A percentile compares a stretch with the other conserved stretches of the same genome.
phyloP scores from a whole-genome alignment of 2,797 vertebrate species.

The Lacerta viridis region DNA sequence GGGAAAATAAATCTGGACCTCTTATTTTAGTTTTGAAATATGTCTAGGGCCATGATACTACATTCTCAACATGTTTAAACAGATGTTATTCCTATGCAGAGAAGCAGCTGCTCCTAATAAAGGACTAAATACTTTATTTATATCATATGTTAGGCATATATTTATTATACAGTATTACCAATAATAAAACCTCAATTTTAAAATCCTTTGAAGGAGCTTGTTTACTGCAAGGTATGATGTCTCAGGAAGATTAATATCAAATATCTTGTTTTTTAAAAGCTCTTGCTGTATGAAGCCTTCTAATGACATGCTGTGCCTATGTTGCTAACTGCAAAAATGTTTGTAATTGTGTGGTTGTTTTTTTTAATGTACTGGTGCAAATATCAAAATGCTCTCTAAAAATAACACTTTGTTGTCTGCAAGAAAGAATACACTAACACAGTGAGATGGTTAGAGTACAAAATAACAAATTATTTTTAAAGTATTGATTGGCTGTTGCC shows the following conservation, averaged over 20 bases:
- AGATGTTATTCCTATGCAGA: not conserved
- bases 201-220: not conserved
- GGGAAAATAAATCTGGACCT: not conserved
- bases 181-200: constrained; percentile 9
- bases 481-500: not conserved
- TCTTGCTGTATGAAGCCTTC: not conserved
- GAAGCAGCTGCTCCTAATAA: constrained; percentile 33
- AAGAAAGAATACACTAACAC: not conserved
- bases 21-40: constrained; percentile 28
- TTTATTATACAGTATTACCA: constrained; percentile 22
- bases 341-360: not conserved
- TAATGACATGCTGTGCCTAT: not conserved
- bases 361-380: not conserved
- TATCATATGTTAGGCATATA: constrained; percentile 34
- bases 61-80: constrained; percentile 35
- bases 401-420: not conserved
- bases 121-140: constrained; percentile 22
- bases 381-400: not conserved
- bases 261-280: not conserved
- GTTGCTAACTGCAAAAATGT: constrained; percentile 1
- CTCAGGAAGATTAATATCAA: not conserved
- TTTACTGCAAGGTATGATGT: not conserved
- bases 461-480: not conserved
- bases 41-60: not conserved
- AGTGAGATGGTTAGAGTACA: not conserved